Evolutionary conservation across 2,797 vertebrate genomes (phyloP).

Genomic region (Ctenochaetus hawaiiensis): DNA sequence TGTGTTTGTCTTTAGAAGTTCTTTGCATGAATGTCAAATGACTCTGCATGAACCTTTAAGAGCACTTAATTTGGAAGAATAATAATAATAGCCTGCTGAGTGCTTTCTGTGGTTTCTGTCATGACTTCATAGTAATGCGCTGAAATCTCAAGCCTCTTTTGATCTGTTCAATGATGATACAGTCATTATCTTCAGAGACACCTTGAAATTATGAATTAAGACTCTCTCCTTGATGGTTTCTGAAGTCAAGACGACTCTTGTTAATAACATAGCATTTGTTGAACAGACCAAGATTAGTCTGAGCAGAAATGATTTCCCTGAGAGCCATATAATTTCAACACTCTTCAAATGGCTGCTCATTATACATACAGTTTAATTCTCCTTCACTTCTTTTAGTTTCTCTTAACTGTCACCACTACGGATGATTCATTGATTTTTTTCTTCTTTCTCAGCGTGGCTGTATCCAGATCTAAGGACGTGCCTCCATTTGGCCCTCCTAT

Average conservation of each 20-base stretch:
- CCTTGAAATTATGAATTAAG: conserved; percentile 78
- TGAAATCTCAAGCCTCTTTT: conserved; percentile 68
- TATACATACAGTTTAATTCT: conserved; percentile 46
- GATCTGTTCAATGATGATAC: conserved; percentile 70
- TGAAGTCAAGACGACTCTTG: conserved; percentile 62
- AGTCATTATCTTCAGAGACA: conserved; percentile 82
- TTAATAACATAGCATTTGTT: conserved; percentile 74
- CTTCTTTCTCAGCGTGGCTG: conserved; percentile 89
- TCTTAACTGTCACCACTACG: conserved; percentile 12
- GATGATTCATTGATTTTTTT: conserved; percentile 23
- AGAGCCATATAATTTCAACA: conserved; percentile 55
- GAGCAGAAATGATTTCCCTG: conserved; percentile 57
- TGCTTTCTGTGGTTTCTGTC: conserved; percentile 69
- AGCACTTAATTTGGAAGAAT: conserved; percentile 69
- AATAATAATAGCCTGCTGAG: conserved; percentile 71
- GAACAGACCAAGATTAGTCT: conserved; percentile 58
- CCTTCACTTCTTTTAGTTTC: conserved; percentile 9
- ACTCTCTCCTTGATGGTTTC: conserved; percentile 58
- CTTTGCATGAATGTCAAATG: conserved; percentile 66
- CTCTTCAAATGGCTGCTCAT: conserved; percentile 51
- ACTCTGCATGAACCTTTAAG: conserved; percentile 60
- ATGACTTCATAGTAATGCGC: conserved; percentile 64
- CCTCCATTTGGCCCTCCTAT: conserved; percentile 97
- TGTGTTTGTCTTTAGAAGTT: conserved; percentile 62
- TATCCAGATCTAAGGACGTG: conserved; percentile 98